These are phyloP conservation scores for Cryptotis parvus DNA, from an alignment of 2,113 vertebrate genomes.

Conservation along the genomic window DNA sequence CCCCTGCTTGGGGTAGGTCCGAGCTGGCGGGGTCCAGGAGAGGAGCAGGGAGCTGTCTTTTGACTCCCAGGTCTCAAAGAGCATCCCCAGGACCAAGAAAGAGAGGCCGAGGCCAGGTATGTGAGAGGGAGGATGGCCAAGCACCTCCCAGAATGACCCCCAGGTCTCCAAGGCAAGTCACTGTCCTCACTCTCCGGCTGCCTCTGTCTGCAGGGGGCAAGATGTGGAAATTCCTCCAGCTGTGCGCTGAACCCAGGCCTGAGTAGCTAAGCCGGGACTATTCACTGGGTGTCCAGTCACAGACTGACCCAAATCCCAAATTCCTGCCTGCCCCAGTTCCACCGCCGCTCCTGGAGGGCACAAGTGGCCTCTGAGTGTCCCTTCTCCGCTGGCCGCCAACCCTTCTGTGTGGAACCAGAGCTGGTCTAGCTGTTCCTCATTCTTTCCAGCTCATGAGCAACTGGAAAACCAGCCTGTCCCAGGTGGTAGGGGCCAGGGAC, in stretches of 20 bases:
- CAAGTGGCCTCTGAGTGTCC: neutral
- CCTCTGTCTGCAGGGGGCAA: neutral
- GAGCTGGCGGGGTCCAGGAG: too few species aligned
- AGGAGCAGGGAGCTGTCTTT: neutral
- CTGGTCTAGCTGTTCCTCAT: too few species aligned
- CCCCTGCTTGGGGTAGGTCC: neutral
- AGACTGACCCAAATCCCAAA: neutral
- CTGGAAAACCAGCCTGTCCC: neutral
- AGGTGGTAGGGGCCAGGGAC: too few species aligned
- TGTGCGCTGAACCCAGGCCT: neutral
- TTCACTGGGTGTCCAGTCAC: neutral
- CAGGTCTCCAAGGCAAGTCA: neutral
- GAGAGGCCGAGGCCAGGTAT: fast-evolving
- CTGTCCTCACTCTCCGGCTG: neutral
- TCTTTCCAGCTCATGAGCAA: neutral
- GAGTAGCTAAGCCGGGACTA: neutral
- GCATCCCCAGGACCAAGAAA: neutral
- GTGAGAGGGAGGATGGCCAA: neutral
- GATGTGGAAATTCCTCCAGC: neutral
- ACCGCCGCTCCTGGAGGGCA: neutral
- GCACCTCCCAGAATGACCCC: neutral
- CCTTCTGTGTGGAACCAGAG: too few species aligned
- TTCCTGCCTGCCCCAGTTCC: neutral
- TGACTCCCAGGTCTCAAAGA: neutral
- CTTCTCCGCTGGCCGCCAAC: too few species aligned